Evolutionary conservation across 2,888 invertebrate species (phyloP).

Genomic region (Antheraea assamensis): DNA sequence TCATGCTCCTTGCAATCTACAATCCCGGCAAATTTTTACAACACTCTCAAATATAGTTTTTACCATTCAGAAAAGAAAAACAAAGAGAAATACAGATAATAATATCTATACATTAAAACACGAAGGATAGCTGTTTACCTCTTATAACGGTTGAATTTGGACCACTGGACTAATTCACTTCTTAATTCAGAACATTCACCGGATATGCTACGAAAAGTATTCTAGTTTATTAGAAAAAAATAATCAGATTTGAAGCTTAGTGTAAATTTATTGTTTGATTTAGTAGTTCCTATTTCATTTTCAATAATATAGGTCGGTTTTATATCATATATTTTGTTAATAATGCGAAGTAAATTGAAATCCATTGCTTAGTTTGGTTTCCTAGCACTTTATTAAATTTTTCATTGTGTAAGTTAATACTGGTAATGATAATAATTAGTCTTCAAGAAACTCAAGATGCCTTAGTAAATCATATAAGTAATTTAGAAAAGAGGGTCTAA

Average conservation of each 20-base stretch:
- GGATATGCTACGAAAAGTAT: too few species aligned
- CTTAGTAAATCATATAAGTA: background rate
- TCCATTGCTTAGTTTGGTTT: background rate
- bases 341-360: background rate
- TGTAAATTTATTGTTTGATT: background rate
- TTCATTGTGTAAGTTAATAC: background rate
- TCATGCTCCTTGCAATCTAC: too few species aligned
- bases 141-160: too few species aligned
- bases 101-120: too few species aligned
- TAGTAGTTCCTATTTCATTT: background rate
- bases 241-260: background rate
- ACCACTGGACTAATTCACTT: too few species aligned
- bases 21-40: too few species aligned
- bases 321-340: background rate
- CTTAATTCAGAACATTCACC: too few species aligned
- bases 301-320: background rate
- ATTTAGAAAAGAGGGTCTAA: slow-evolving; percentile 4
- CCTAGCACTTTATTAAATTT: background rate
- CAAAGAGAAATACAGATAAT: too few species aligned
- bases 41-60: too few species aligned
- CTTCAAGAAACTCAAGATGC: background rate
- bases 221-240: too few species aligned
- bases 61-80: too few species aligned
- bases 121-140: too few species aligned
- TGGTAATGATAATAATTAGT: background rate